Percentiles rank a stretch among this genome's conserved stretches.
These are phyloP conservation scores for Cerastis rubricosa DNA, from an alignment of 2,888 invertebrate species.

Conservation along the genomic window DNA sequence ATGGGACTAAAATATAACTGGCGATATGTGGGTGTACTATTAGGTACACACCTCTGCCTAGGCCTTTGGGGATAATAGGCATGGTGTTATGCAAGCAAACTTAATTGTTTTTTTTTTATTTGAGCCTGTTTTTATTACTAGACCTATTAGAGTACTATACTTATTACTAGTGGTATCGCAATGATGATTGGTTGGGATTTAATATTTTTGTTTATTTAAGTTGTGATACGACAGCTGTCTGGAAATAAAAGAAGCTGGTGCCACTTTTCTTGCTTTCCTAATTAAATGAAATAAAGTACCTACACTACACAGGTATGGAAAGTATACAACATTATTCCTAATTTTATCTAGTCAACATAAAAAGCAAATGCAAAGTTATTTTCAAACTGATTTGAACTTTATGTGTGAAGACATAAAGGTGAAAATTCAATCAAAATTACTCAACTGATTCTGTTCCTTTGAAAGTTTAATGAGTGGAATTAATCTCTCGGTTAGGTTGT, in stretches of 20 bases:
- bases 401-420: fast-evolving
- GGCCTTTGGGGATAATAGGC: no score
- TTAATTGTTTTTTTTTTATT: no score
- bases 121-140: not conserved
- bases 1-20: no score
- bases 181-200: not conserved
- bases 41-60: no score
- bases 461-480: slow-evolving; percentile 65
- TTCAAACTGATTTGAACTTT: slow-evolving; percentile 25
- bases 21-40: no score
- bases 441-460: slow-evolving; percentile 52
- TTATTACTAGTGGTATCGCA: not conserved
- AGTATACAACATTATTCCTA: slow-evolving; percentile 29
- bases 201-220: not conserved
- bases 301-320: not conserved
- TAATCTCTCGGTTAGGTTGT: slow-evolving; percentile 57
- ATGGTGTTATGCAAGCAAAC: no score
- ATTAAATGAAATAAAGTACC: not conserved
- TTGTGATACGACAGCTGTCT: no score
- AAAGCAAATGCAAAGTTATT: not conserved
- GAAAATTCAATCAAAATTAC: slow-evolving; percentile 24
- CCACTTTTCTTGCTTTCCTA: not conserved
- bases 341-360: slow-evolving; percentile 31
- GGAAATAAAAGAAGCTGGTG: no score
- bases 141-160: no score